A percentile compares a stretch with the other conserved stretches of the same genome.
These are phyloP conservation scores for Coregonus sp. DNA, from an alignment of 2,797 vertebrate species.

Conservation along the genomic window DNA sequence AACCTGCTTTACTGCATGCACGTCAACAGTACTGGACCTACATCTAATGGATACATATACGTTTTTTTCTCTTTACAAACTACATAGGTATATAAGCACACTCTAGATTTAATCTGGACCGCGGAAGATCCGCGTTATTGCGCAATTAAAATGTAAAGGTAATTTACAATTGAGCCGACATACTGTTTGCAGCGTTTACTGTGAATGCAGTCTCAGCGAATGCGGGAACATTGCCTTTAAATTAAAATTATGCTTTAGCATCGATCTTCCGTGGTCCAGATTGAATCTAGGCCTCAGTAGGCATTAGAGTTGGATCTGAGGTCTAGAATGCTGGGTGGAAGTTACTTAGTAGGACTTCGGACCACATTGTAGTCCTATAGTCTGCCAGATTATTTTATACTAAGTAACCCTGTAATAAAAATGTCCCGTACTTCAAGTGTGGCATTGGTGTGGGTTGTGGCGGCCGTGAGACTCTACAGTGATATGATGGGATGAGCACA, in stretches of 20 bases:
- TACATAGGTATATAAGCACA: slow-evolving; percentile 26
- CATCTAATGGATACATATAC: slow-evolving; percentile 37
- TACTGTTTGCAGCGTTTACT: not conserved
- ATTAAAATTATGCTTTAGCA: not conserved
- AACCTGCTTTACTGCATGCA: slow-evolving; percentile 43
- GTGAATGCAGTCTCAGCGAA: not conserved
- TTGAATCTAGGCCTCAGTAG: not conserved
- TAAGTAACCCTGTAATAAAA: not conserved
- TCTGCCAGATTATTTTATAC: not conserved
- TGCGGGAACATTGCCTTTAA: not conserved
- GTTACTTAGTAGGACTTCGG: not conserved
- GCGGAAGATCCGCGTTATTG: not conserved
- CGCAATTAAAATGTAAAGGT: too few species aligned
- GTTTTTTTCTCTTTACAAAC: slow-evolving; percentile 22
- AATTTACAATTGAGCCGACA: too few species aligned
- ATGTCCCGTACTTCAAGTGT: not conserved
- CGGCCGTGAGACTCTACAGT: slow-evolving; percentile 29
- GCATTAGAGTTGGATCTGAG: not conserved
- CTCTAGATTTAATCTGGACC: slow-evolving; percentile 2
- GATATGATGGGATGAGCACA: slow-evolving; percentile 18
- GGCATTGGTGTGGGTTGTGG: slow-evolving; percentile 4
- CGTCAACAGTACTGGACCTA: slow-evolving; percentile 33
- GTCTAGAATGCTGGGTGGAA: slow-evolving; percentile 5
- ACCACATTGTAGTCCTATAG: not conserved
- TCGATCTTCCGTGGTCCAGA: not conserved